Evolutionary conservation across 2,797 vertebrate genomes (phyloP).

Genomic region (Dryobates pubescens): DNA sequence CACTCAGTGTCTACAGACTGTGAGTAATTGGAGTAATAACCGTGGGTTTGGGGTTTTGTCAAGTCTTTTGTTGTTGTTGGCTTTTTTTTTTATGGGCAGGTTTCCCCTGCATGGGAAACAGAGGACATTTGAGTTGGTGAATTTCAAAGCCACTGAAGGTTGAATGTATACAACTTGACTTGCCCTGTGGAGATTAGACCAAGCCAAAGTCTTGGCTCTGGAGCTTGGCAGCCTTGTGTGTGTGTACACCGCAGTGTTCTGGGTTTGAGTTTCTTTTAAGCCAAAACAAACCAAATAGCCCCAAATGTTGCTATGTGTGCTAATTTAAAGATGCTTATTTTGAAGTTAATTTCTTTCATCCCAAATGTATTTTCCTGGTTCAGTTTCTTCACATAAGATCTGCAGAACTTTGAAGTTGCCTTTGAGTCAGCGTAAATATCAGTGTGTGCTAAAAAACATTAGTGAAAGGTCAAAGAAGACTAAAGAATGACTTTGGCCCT

Average conservation of each 20-base stretch:
- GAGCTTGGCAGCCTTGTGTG: not conserved
- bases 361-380: not conserved
- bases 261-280: not conserved
- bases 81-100: not conserved
- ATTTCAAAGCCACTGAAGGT: not conserved
- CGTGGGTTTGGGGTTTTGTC: not conserved
- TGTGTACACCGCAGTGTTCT: not conserved
- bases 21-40: not conserved
- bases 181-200: not conserved
- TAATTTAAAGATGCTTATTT: not conserved
- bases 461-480: not conserved
- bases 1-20: not conserved
- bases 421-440: not conserved
- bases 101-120: not conserved
- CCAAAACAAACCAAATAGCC: not conserved
- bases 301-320: not conserved
- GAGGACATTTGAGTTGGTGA: not conserved
- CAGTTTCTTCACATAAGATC: not conserved
- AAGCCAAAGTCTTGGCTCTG: not conserved
- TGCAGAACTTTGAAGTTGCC: not conserved
- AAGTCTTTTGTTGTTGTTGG: fast-evolving
- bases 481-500: not conserved
- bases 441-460: not conserved
- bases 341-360: not conserved
- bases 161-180: not conserved